Conservation (phyloP, 2,113 vertebrate species). For the Urocitellus parryii region DNA sequence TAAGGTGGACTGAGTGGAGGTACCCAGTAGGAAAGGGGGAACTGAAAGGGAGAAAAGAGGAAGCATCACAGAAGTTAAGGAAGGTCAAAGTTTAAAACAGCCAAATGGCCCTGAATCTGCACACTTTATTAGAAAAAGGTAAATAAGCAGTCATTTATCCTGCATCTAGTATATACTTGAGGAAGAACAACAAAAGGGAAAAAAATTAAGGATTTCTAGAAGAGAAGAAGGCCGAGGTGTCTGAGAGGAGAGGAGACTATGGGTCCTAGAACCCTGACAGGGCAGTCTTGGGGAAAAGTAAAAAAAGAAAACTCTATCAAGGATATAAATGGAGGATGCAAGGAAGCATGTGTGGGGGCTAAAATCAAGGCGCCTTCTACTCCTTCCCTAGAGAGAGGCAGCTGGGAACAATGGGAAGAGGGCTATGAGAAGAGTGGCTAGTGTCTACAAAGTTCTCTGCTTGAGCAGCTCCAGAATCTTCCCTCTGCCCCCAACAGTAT, state of each 20-base stretch:
- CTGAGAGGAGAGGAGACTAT: neutral
- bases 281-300: neutral
- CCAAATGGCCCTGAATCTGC: neutral
- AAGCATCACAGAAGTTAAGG: neutral
- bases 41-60: neutral
- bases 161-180: neutral
- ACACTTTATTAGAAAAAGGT: fast-evolving
- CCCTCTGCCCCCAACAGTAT: neutral
- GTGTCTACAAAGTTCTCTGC: neutral
- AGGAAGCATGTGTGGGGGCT: fast-evolving
- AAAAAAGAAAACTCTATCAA: too few species aligned
- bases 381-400: neutral
- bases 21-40: neutral
- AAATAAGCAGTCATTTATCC: neutral
- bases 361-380: neutral
- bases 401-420: neutral
- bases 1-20: neutral
- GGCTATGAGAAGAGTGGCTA: neutral
- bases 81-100: too few species aligned
- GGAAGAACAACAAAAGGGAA: neutral
- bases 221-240: neutral
- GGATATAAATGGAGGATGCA: fast-evolving
- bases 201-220: neutral
- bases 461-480: neutral
- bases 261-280: neutral